Percentiles rank a stretch among this genome's conserved stretches.
Conservation (phyloP, 2,113 vertebrate species). For the Paradisaea rubra region DNA sequence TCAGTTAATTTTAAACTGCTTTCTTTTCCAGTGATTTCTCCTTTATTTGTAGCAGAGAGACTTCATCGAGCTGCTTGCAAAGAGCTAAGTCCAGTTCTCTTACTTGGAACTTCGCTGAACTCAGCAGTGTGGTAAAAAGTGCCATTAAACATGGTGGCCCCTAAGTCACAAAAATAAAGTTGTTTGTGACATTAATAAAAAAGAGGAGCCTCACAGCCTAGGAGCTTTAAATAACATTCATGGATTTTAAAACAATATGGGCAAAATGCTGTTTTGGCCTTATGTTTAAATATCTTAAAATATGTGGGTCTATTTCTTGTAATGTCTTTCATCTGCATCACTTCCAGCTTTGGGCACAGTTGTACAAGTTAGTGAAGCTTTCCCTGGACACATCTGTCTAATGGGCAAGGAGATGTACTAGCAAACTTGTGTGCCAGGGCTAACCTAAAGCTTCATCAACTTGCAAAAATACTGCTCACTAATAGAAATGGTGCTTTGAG, state of each 20-base stretch:
- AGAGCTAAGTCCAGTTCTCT: neutral
- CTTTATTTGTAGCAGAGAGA: neutral
- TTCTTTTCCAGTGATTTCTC: neutral
- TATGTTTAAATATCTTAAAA: neutral
- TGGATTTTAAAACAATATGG: neutral
- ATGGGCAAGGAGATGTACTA: neutral
- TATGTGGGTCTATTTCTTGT: neutral
- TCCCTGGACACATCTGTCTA: neutral
- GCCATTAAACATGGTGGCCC: neutral
- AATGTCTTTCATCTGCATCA: neutral
- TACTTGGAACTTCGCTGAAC: neutral
- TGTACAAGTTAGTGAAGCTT: neutral
- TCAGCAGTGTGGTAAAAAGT: neutral
- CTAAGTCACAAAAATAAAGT: neutral
- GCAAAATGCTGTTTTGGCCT: neutral
- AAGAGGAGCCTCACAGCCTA: neutral
- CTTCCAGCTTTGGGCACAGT: neutral
- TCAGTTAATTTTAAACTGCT: neutral
- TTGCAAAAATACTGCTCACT: neutral
- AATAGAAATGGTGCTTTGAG: neutral
- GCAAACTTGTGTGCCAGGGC: neutral
- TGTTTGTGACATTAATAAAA: neutral
- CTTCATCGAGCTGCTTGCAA: neutral
- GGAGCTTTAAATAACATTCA: neutral
- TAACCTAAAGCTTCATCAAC: neutral